A percentile compares a stretch with the other conserved stretches of the same genome.
phyloP scores from a whole-genome alignment of 2,113 vertebrate species.

The Urocitellus parryii region DNA sequence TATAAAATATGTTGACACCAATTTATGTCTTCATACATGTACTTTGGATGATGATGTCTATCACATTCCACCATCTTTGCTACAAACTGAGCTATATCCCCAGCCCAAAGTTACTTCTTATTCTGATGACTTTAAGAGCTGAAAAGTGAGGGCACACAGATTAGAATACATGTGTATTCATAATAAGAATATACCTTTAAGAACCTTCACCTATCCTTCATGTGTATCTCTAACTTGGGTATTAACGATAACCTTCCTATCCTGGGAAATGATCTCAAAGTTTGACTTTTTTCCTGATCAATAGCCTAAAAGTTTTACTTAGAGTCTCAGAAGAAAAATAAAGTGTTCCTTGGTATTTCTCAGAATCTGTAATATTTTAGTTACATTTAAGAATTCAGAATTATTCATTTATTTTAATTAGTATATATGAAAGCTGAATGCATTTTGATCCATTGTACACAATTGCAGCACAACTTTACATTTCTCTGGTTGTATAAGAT shows the following conservation, averaged over 20 bases:
- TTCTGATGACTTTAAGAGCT: not conserved
- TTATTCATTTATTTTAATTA: too few relatives aligned
- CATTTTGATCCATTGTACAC: too few relatives aligned
- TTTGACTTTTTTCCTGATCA: not conserved
- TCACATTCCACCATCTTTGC: too few relatives aligned
- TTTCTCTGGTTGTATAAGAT: too few relatives aligned
- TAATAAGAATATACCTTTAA: not conserved
- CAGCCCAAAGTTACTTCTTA: not conserved
- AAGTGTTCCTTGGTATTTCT: not conserved
- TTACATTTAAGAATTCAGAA: not conserved
- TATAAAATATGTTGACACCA: too few relatives aligned
- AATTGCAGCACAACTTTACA: too few relatives aligned
- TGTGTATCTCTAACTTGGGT: not conserved
- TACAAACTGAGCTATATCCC: too few relatives aligned
- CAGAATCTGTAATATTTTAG: not conserved
- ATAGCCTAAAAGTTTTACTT: not conserved
- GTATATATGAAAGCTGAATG: too few relatives aligned
- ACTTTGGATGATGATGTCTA: too few relatives aligned
- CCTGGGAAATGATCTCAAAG: not conserved
- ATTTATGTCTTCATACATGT: too few relatives aligned
- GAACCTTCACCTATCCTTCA: not conserved
- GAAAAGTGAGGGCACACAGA: not conserved
- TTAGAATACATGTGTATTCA: not conserved
- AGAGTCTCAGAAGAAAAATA: not conserved
- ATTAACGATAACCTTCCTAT: not conserved